A percentile compares a stretch with the other conserved stretches of the same genome.
Evolutionary conservation across 2,797 vertebrate species (phyloP).

Genomic region (Neostethus bicornis): DNA sequence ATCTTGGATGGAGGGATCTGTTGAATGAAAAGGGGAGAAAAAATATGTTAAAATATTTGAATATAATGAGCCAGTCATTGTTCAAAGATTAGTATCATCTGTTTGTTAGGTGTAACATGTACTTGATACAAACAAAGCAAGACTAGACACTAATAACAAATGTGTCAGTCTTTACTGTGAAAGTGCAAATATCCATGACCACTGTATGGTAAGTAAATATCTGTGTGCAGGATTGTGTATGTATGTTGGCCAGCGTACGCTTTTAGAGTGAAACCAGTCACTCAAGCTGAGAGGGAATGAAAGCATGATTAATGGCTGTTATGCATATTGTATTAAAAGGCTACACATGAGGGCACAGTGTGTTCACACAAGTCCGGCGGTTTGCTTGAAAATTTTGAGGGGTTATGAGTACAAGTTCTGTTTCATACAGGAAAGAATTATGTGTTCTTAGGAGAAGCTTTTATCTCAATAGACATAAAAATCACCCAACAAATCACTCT

Average conservation of each 20-base stretch:
- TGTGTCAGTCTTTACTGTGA: constrained; percentile 12
- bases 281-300: constrained; percentile 16
- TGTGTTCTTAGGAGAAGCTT: constrained; percentile 34
- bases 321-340: constrained; percentile 24
- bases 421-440: constrained; percentile 33
- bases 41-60: background rate
- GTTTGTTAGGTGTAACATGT: background rate
- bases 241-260: background rate
- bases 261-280: constrained; percentile 8
- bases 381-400: constrained; percentile 7
- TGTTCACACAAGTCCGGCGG: constrained; percentile 13
- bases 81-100: constrained; percentile 1
- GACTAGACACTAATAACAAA: background rate
- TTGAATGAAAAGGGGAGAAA: background rate
- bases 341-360: constrained; percentile 15
- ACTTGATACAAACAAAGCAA: constrained; percentile 5
- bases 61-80: background rate
- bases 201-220: background rate
- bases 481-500: constrained; percentile 50
- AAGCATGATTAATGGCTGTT: constrained; percentile 23
- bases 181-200: constrained; percentile 11
- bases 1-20: constrained; percentile 10
- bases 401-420: constrained; percentile 20
- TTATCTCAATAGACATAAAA: constrained; percentile 48
- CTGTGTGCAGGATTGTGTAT: constrained; percentile 9